Evolutionary conservation across 2,113 vertebrate genomes (phyloP), one percentile per base, ranked within the genome.

Genomic region (Pseudorhombus dupliciocellatus): DNA sequence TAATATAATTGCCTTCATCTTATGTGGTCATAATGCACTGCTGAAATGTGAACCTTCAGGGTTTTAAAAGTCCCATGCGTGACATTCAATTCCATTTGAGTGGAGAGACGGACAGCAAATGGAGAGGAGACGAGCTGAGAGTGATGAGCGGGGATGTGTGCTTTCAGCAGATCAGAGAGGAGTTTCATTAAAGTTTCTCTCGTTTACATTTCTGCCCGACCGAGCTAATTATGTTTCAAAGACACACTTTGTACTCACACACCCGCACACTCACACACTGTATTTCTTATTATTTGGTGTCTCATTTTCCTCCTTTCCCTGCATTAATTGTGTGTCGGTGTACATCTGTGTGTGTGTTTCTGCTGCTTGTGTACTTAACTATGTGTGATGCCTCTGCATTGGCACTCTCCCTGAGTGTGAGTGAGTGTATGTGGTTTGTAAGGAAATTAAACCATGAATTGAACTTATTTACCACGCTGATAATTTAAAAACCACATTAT

Each of bases 401-500:
- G 77, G 63, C 42, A 70, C 85, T 77, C 58, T 51, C 20, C 34
- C 16, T 53, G 53, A 11, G 59, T 10, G 20, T 21, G 54, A 54
- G 55, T 54, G 74, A 12, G 21, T 26, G 54, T 57, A 59, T 51
- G 74, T 73, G 72, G 83, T 83, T 79, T 78, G 53, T 56, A 65
- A 87, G 87, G 86, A 89, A 89, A 91, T 89, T 86, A 86, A 86
- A 90, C 62, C 74, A 75, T 83, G 79, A 87, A 86, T 88, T 79
- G 31, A 87, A 88, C 73, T 79, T 87, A 71, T 87, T 87, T 90
- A 86, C 78, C 42, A 20, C 77, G 60, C 75, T 77, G 68, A 85
- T 88, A 87, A 91, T 89, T 90, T 82, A 81, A 80, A 80, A 37
- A 74, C 84, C 80, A 73, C 76, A 79, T 79, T 84, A 84, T 87